phyloP scores from a whole-genome alignment of 1,140 invertebrate species.

The Chlorops oryzae region DNA sequence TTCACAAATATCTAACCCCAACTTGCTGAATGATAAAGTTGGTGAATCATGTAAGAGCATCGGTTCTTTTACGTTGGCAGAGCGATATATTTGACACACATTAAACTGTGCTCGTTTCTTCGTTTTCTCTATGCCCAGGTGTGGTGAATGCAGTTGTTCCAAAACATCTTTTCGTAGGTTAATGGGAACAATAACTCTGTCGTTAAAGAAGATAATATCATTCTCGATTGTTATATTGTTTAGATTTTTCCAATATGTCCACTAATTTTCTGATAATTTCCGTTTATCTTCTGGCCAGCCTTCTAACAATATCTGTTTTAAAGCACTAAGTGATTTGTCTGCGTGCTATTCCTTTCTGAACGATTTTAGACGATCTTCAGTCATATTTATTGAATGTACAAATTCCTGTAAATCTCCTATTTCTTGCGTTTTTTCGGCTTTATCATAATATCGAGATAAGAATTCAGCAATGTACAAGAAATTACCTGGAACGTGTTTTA shows the following conservation, averaged over 20 bases:
- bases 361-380: not conserved
- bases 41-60: not conserved
- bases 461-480: no score
- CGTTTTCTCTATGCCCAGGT: slow-evolving; percentile 8
- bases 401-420: no score
- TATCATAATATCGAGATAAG: slow-evolving; percentile 23
- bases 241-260: slow-evolving; percentile 2
- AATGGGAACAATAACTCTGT: slow-evolving; percentile 9
- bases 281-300: no score
- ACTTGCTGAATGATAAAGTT: not conserved
- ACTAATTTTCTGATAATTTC: no score
- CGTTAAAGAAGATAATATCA: slow-evolving; percentile 11
- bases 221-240: slow-evolving; percentile 10
- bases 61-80: slow-evolving; percentile 2
- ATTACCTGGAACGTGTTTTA: slow-evolving; percentile 29
- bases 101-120: not conserved
- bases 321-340: no score
- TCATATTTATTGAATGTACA: slow-evolving; percentile 12
- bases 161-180: slow-evolving; percentile 1
- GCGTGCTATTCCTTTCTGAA: not conserved
- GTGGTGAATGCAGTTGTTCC: slow-evolving; percentile 4
- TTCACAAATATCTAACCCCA: not conserved
- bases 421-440: not conserved
- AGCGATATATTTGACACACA: slow-evolving; percentile 3
- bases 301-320: no score